These are phyloP conservation scores for Ellobius talpinus DNA, from an alignment of 2,113 vertebrate species.

Conservation along the genomic window DNA sequence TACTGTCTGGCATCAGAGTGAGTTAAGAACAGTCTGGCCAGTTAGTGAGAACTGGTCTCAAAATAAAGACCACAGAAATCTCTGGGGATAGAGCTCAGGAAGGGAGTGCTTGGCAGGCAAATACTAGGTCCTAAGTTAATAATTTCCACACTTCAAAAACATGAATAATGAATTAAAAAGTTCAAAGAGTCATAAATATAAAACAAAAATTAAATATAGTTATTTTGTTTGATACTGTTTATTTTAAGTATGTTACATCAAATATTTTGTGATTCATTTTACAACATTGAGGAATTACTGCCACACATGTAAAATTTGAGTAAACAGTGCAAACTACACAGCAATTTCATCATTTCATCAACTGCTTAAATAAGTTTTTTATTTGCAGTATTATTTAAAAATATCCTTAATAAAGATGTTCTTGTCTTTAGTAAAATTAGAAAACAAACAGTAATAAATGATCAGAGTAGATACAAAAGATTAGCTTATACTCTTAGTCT, in stretches of 20 bases:
- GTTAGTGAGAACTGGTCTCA: not conserved
- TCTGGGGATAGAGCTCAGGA: not conserved
- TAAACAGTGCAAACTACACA: not conserved
- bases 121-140: not conserved
- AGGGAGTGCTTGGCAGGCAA: accelerated
- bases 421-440: slow-evolving; percentile 56
- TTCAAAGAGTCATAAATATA: not conserved
- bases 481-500: not conserved
- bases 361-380: not conserved
- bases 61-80: not conserved
- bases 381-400: slow-evolving; percentile 18
- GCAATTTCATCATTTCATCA: not conserved
- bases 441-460: slow-evolving; percentile 31
- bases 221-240: not conserved
- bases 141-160: not conserved
- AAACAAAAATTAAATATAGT: not conserved
- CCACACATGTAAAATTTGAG: slow-evolving; percentile 1
- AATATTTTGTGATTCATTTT: not conserved
- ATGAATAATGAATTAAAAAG: not conserved
- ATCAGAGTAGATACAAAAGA: not conserved
- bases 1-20: not conserved
- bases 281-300: not conserved
- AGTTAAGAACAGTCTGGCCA: not conserved
- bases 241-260: not conserved
- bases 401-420: not conserved